Base-by-base conservation (phyloP, 2,797 vertebrate species). In the Picus viridis region DNA sequence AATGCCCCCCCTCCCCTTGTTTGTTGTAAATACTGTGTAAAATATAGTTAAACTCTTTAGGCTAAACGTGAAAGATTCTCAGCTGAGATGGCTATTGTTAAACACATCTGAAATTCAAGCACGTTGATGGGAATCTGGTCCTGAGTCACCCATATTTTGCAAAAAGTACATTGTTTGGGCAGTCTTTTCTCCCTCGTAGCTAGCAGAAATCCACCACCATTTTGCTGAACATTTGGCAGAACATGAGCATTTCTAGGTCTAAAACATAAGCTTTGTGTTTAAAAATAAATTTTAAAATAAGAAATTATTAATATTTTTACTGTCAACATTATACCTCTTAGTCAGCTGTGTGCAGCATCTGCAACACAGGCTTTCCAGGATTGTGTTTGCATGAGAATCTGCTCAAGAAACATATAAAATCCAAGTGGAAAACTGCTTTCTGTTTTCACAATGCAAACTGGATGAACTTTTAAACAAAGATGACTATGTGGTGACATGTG, bases 141-240 rank as follows among this genome's bases (percentile, higher is more conserved):
- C 45, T 5, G 16, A 80, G 69, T 43, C 12, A 4, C 65, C 24
- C 0, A 0, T 51, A 8, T 69, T 57, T 53, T 58, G 13, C 41
- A 22, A 65, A 5, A 86, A 88, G 34, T 14, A 4, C 0, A 0
- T 15, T 0, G 0, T 45, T 75, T 0, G 0, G 43, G 7, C 61
- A 30, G 26, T 43, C 13, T 3, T 70, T 81, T 56, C 56, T 89
- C 30, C 67, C 63, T 53, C 9, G 9, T 1, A 59, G 45, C 59
- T 36, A 57, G 53, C 30, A 91, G 56, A 94, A 82, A 83, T 67
- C 34, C 75, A 30, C 27, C 20, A 16, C 39, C 7, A 3, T 41
- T 89, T 59, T 89, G 63, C n/a, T 63, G 47, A 62, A 3, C 0
- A 0, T 47, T 80, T 80, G 63, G 47, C 63, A 64, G 57, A 54